Conservation (phyloP, 2,113 vertebrate species). For the Azemiops feae region DNA sequence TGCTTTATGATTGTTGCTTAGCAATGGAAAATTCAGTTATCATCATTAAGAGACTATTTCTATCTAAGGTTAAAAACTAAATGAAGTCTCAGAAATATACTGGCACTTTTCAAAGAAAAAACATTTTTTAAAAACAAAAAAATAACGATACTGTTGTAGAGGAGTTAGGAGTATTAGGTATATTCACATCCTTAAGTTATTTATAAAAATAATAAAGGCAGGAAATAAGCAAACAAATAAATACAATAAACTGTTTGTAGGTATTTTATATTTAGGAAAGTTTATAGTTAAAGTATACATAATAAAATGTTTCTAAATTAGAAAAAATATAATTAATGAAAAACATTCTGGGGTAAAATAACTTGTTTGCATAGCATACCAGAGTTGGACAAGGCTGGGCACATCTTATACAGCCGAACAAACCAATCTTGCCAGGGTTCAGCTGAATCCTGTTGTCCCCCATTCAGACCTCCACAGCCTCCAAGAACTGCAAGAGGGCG, state of each 20-base stretch:
- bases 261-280: not conserved
- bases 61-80: too few species aligned
- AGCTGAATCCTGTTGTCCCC: too few species aligned
- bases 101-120: not conserved
- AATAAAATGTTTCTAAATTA: not conserved
- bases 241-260: not conserved
- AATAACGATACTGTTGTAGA: not conserved
- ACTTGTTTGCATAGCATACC: not conserved
- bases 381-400: not conserved
- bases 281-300: not conserved
- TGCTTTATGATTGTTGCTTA: too few species aligned
- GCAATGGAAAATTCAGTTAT: too few species aligned
- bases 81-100: not conserved
- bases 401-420: not conserved
- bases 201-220: not conserved
- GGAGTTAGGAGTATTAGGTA: too few species aligned
- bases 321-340: not conserved
- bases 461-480: too few species aligned
- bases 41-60: too few species aligned
- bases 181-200: too few species aligned
- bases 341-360: not conserved
- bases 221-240: not conserved
- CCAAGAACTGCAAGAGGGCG: too few species aligned
- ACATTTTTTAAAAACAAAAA: not conserved
- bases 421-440: not conserved